Evolutionary conservation across 2,113 vertebrate genomes (phyloP).

Genomic region (Aramus guarauna): DNA sequence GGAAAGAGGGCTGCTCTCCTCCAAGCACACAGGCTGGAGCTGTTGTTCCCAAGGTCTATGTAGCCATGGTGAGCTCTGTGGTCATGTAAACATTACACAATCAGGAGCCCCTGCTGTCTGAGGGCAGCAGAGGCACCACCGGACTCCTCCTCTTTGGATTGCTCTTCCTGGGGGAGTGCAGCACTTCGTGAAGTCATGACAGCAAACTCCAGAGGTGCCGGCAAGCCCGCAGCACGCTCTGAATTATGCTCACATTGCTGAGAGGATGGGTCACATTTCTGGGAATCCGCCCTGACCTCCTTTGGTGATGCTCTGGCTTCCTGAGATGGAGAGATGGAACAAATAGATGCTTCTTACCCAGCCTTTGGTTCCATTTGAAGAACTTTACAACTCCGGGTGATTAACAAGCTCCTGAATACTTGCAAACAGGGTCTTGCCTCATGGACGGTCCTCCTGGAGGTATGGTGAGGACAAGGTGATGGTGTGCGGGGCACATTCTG

Average conservation of each 20-base stretch:
- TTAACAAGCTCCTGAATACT: background rate
- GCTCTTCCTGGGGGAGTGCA: conserved; percentile 22
- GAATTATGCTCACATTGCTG: conserved; percentile 12
- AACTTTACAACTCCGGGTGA: background rate
- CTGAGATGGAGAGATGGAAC: conserved; percentile 13
- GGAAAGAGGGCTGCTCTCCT: background rate
- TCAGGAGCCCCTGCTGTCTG: background rate
- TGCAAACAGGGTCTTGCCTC: background rate
- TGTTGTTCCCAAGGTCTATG: background rate
- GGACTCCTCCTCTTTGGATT: conserved; percentile 46
- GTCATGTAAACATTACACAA: conserved; percentile 65
- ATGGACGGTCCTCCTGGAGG: background rate
- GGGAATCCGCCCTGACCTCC: conserved; percentile 19
- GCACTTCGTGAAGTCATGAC: background rate
- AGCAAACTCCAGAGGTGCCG: background rate
- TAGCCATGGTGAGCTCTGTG: conserved; percentile 62
- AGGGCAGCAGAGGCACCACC: background rate
- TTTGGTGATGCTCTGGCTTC: conserved; percentile 22
- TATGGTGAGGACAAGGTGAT: background rate
- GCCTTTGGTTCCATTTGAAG: background rate
- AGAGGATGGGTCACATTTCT: conserved; percentile 51
- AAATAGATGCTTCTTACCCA: background rate
- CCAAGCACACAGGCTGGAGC: background rate
- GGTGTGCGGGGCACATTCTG: background rate
- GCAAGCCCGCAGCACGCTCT: background rate